Evolutionary conservation across 2,888 invertebrate species (phyloP).

Genomic region (Leuctra nigra): DNA sequence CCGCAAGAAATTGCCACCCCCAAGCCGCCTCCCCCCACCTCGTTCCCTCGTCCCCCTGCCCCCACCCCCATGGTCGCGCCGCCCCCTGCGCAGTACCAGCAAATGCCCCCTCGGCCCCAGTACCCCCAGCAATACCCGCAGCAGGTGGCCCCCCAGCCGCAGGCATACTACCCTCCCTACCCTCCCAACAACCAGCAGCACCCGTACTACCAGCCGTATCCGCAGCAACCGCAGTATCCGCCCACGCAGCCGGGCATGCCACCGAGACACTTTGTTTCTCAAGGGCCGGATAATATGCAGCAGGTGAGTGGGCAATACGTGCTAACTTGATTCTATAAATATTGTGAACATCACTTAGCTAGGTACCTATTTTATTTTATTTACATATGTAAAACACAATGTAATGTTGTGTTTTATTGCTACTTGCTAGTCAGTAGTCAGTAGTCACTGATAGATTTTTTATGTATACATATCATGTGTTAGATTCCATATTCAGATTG

Average conservation of each 20-base stretch:
- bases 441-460: too few relatives aligned
- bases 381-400: too few relatives aligned
- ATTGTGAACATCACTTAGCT: too few relatives aligned
- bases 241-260: slow-evolving; percentile 16
- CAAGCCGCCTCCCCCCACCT: slow-evolving; percentile 13
- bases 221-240: slow-evolving; percentile 20
- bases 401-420: too few relatives aligned
- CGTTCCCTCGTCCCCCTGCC: slow-evolving; percentile 14
- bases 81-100: slow-evolving; percentile 31
- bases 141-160: slow-evolving; percentile 34
- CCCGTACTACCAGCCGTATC: slow-evolving; percentile 28
- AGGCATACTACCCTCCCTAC: slow-evolving; percentile 25
- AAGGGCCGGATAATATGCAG: neutral
- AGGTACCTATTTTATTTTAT: too few relatives aligned
- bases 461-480: too few relatives aligned
- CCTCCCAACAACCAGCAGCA: slow-evolving; percentile 21
- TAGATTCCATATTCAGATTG: too few relatives aligned
- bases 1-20: slow-evolving; percentile 1
- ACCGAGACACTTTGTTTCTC: slow-evolving; percentile 25
- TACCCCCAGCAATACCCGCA: slow-evolving; percentile 42
- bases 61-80: slow-evolving; percentile 35
- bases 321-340: too few relatives aligned
- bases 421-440: too few relatives aligned
- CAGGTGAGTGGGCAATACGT: too few relatives aligned
- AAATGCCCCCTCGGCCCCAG: slow-evolving; percentile 35